Evolutionary conservation across 1,140 invertebrate genomes (phyloP).

Genomic region (Himalopsyche phryganea): DNA sequence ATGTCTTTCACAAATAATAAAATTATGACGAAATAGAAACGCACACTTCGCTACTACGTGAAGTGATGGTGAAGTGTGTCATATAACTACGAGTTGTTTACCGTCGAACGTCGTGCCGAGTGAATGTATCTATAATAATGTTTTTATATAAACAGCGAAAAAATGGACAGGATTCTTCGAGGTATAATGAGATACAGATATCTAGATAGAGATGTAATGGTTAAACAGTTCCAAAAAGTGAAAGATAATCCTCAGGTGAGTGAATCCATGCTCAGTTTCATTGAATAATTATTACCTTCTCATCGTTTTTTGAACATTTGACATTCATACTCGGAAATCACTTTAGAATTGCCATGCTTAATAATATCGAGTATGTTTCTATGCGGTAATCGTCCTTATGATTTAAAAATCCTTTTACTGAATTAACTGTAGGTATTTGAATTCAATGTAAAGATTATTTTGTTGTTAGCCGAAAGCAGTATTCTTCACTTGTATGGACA

Average conservation of each 20-base stretch:
- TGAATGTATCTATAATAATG: not conserved
- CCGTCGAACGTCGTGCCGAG: no score
- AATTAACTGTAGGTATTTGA: no score
- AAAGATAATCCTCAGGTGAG: constrained; percentile 82
- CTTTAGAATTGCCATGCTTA: not conserved
- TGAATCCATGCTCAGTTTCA: constrained; percentile 19
- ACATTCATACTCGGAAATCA: not conserved
- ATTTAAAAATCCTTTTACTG: no score
- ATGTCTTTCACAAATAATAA: no score
- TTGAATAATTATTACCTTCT: not conserved
- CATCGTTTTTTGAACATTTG: not conserved
- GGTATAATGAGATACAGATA: constrained; percentile 85
- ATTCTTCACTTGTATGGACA: constrained; percentile 97
- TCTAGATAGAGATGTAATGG: constrained; percentile 77
- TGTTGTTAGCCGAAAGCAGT: constrained; percentile 81
- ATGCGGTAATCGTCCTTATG: no score
- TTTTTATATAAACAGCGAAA: constrained; percentile 10
- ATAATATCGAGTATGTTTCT: not conserved
- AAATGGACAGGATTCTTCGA: constrained; percentile 80
- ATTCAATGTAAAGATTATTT: no score
- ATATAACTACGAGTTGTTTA: no score
- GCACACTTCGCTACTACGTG: no score
- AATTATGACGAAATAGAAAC: no score
- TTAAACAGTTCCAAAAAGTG: constrained; percentile 85
- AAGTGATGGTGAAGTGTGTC: no score